Percentiles rank a stretch among this genome's conserved stretches.
Conservation (phyloP, 1,140 invertebrate species). For the Eubasilissa regina region DNA sequence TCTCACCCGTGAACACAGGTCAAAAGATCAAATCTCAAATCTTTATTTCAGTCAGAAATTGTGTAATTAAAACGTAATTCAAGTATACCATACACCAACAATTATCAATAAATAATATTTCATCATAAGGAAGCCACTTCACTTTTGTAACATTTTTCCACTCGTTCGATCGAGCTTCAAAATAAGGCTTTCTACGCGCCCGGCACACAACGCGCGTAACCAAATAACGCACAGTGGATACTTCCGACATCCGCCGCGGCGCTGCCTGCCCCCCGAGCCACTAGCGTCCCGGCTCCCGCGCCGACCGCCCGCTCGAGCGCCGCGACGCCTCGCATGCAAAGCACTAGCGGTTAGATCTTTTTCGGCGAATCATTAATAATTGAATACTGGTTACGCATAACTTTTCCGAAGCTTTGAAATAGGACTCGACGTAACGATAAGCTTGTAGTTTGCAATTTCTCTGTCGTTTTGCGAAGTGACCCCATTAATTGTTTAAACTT, state of each 20-base stretch:
- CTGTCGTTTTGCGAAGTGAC: background rate
- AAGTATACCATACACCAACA: no score
- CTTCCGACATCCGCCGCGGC: slow-evolving; percentile 23
- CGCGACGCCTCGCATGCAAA: slow-evolving; percentile 13
- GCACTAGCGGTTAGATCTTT: background rate
- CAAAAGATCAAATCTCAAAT: no score
- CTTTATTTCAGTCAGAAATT: no score
- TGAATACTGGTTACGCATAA: background rate
- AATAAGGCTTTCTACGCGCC: slow-evolving; percentile 10
- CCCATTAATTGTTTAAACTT: no score
- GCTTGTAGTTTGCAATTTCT: background rate
- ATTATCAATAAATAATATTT: no score
- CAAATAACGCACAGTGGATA: slow-evolving; percentile 27
- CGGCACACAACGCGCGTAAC: background rate
- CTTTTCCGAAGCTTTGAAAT: background rate
- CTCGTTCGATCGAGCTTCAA: background rate
- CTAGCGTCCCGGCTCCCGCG: slow-evolving; percentile 39
- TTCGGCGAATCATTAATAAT: slow-evolving; percentile 18
- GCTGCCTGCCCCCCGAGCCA: slow-evolving; percentile 13
- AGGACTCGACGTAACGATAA: background rate
- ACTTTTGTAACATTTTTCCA: no score
- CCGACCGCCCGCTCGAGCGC: slow-evolving; percentile 25
- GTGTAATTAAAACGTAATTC: no score
- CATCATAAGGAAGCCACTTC: no score
- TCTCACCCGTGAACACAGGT: no score